Conservation (phyloP, 2,797 vertebrate species). For the Gymnopithys bicolor region DNA sequence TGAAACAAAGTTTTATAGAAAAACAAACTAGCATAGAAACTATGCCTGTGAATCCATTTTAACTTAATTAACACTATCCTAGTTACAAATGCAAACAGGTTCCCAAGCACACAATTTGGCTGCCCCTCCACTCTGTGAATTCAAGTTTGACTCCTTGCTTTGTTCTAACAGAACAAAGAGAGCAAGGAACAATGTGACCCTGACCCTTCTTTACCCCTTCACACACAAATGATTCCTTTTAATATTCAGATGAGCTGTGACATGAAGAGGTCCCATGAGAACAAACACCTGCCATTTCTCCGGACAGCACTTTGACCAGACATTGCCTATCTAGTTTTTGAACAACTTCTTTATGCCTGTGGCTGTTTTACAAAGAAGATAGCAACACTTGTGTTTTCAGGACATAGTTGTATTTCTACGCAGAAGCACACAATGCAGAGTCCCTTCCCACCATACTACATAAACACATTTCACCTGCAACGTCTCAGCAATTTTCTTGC, state of each 20-base stretch:
- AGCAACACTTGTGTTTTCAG: not conserved
- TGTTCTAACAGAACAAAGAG: constrained; percentile 56
- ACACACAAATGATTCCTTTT: constrained; percentile 34
- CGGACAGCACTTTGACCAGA: not conserved
- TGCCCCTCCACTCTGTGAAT: not conserved
- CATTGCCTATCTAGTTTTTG: not conserved
- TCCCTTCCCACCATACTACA: not conserved
- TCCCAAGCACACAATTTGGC: constrained; percentile 9
- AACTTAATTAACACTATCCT: constrained; percentile 26
- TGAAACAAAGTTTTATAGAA: constrained; percentile 5
- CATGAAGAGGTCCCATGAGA: constrained; percentile 24
- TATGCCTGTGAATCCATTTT: not conserved
- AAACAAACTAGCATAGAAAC: not conserved
- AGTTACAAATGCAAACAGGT: constrained; percentile 51
- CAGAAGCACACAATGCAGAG: not conserved
- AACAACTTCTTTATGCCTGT: not conserved
- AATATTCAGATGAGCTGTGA: constrained; percentile 14
- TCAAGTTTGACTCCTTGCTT: constrained; percentile 56
- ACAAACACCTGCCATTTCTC: constrained; percentile 42
- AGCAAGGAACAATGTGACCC: constrained; percentile 36
- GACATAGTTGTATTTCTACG: not conserved
- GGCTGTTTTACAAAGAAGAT: not conserved
- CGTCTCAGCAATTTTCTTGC: not conserved
- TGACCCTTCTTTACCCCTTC: constrained; percentile 21
- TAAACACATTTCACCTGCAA: not conserved